Evolutionary conservation across 2,888 invertebrate species (phyloP).

Genomic region (Piscicola geometra): DNA sequence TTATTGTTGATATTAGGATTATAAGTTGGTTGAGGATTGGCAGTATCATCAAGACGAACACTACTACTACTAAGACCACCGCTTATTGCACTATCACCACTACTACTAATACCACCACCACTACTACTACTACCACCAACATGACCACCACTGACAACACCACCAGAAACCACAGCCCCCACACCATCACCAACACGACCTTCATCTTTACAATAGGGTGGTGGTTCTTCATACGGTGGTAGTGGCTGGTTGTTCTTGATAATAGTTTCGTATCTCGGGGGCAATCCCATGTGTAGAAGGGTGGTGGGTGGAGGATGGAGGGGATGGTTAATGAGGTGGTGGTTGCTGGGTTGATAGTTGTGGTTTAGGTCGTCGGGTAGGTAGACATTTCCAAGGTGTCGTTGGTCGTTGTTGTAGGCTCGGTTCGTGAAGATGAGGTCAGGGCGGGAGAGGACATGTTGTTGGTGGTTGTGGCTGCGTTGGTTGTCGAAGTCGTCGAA

Average conservation of each 20-base stretch:
- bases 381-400: not conserved
- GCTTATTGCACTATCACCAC: too few species aligned
- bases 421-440: not conserved
- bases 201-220: not conserved
- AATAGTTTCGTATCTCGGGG: not conserved
- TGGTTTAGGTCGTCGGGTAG: not conserved
- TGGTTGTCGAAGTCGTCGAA: not conserved
- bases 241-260: not conserved
- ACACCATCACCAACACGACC: not conserved
- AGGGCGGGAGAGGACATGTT: not conserved
- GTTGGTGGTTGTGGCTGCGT: too few species aligned
- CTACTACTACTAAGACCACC: too few species aligned
- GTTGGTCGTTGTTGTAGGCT: slow-evolving; percentile 11
- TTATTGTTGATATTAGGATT: too few species aligned
- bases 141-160: not conserved
- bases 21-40: too few species aligned
- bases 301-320: not conserved
- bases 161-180: not conserved
- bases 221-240: not conserved
- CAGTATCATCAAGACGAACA: too few species aligned
- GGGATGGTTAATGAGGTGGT: not conserved
- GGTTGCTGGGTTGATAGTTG: not conserved
- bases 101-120: too few species aligned
- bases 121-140: not conserved
- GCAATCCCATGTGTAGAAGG: not conserved